A percentile compares a stretch with the other conserved stretches of the same genome.
Evolutionary conservation across 2,797 vertebrate species (phyloP).

Genomic region (Scleropages formosus): DNA sequence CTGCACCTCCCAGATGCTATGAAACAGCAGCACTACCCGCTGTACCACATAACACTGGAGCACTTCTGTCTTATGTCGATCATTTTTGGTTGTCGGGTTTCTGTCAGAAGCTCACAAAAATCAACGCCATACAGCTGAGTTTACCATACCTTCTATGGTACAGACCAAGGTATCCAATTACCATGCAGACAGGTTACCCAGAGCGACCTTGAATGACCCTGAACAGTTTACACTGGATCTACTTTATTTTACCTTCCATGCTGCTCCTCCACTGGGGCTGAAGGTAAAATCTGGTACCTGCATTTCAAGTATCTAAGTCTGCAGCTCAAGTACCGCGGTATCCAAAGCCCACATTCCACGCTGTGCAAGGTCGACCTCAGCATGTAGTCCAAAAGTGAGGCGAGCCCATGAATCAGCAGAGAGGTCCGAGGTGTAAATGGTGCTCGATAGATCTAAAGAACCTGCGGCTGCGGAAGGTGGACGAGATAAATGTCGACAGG

Average conservation of each 20-base stretch:
- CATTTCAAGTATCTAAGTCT: not conserved
- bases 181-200: not conserved
- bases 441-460: too few relatives aligned
- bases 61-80: too few relatives aligned
- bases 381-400: not conserved
- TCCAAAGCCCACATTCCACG: not conserved
- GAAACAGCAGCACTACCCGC: too few relatives aligned
- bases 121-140: too few relatives aligned
- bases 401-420: too few relatives aligned
- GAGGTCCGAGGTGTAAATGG: too few relatives aligned
- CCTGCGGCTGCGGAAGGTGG: too few relatives aligned
- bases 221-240: not conserved
- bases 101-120: too few relatives aligned
- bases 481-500: too few relatives aligned
- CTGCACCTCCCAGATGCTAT: too few relatives aligned
- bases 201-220: constrained; percentile 4
- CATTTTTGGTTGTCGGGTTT: too few relatives aligned
- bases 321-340: not conserved
- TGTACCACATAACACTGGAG: too few relatives aligned
- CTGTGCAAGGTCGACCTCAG: not conserved
- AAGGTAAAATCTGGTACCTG: constrained; percentile 5
- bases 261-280: not conserved
- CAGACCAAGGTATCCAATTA: constrained; percentile 12
- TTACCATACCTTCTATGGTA: constrained; percentile 1
- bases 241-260: constrained; percentile 14